Evolutionary conservation across 2,113 vertebrate genomes (phyloP), one percentile per base, ranked within the genome.

Genomic region (Ellobius talpinus): DNA sequence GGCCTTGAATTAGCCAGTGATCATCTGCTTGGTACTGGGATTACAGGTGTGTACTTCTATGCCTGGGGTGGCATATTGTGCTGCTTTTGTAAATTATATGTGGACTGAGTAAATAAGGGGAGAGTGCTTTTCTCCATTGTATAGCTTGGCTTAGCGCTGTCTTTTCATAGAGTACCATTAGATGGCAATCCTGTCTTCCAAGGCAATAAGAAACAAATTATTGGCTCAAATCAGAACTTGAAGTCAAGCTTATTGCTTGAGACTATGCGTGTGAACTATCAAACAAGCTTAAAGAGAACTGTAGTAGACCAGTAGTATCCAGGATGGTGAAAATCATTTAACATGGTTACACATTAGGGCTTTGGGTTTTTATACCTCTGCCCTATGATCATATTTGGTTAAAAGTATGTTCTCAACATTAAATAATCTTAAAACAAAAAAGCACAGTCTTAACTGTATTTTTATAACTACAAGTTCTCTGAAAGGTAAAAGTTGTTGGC

Each of bases 101-200:
- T 52, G 36, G 13, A 76, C 81, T 61, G n/a, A 79, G 85, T 84
- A 42, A 16, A 0, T 12, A 21, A 76, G 33, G 65, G 66, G 33
- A 17, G 13, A 24, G 24, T 5, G 11, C 5, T n/a, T 93, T 95
- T 33, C 52, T 74, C n/a, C 12, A 3, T 39, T 61, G 66, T 14
- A 17, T 76, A 79, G 87, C 42, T 70, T 52, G 16, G 55, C 55
- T 55, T 55, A 55, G 55, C 1, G 16, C 55, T 52, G 87, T 24
- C 47, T 94, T 92, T 90, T 84, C 63, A 42, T 36, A 52, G 52
- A 36, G 2, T 7, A 86, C 97, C 96, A 95, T 94, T 94, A 97
- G 96, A 70, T 97, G 97, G 97, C 93, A 1, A 55, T 89, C 87
- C 68, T 90, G 31, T 5, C 88, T 96, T 94, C 91, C 61, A 90